Evolutionary conservation across 1,140 invertebrate species (phyloP), one percentile per base, ranked within the genome.

Genomic region (Melitaea cinxia): DNA sequence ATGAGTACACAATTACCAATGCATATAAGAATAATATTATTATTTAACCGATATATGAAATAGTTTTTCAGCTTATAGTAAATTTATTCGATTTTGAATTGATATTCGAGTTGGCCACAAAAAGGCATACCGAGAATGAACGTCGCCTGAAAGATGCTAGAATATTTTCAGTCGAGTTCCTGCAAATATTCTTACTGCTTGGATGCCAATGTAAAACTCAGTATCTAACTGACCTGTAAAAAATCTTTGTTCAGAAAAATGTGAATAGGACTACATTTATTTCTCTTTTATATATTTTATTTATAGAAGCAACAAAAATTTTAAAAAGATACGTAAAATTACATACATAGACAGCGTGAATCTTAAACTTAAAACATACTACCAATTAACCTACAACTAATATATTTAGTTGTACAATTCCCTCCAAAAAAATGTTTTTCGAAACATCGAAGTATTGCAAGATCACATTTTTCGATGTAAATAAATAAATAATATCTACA

Each of bases 151-250:
- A 57, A 65, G 55, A 59, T 63, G 53, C 69, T 63, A 55, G 69
- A 67, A 71, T 67, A 67, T 71, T 71, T 58, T 55, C 69, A 71
- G 69, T 67, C 35, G 69, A 67, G 58, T 71, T 59, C 59, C 55
- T 62, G 60, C 68, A 70, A 66, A 70, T 70, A 70, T 70, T 70
- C 68, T 70, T 62, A 70, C 59, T 54, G 62, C 35, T 54, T 66
- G 62, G 39, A 61, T 47, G 58, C 63, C 63, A 66, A 57, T 39
- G 56, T 37, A 37, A 14, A 55, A 61, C 50, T 52, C 54, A 45
- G 64, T 61, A 70, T 57, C 64, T 58, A 61, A 60, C 63, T 50
- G 68, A 62, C 63, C 63, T 70, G 24, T 24, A 47, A 52, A 59
- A 65, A 62, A 61, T 24, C 57, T 70, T 62, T 61, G 28, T 53